phyloP scores from a whole-genome alignment of 2,113 vertebrate genomes.

The Salvelinus fontinalis region DNA sequence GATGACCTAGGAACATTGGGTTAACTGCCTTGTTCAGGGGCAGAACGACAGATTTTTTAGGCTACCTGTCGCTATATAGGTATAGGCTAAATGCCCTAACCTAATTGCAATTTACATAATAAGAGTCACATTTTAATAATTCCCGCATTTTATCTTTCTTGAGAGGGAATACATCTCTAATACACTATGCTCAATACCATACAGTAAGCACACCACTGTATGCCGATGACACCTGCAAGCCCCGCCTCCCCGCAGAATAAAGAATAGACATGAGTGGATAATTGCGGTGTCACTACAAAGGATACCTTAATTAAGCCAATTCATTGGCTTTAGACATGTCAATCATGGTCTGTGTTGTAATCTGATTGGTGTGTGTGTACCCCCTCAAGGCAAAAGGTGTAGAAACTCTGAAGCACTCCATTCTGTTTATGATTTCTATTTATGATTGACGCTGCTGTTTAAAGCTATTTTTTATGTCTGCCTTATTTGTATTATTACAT shows the following conservation, averaged over 20 bases:
- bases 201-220: slow-evolving; percentile 1
- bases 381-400: slow-evolving; percentile 13
- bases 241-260: slow-evolving; percentile 60
- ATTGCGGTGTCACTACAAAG: neutral
- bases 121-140: too few species aligned
- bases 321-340: slow-evolving; percentile 41
- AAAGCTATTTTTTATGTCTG: neutral
- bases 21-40: too few species aligned
- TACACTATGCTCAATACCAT: neutral
- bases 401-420: slow-evolving; percentile 18
- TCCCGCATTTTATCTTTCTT: neutral
- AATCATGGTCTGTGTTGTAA: neutral
- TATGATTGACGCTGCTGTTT: slow-evolving; percentile 39
- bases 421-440: slow-evolving; percentile 35
- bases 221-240: slow-evolving; percentile 51
- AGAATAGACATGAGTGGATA: slow-evolving; percentile 39
- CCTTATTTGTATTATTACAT: neutral
- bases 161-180: neutral
- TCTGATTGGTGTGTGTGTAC: slow-evolving; percentile 45
- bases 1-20: too few species aligned
- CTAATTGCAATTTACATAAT: too few species aligned
- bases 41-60: too few species aligned
- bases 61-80: too few species aligned
- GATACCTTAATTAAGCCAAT: rapidly evolving
- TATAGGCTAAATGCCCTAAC: too few species aligned